Percentiles rank a stretch among this genome's conserved stretches.
These are phyloP conservation scores for Sterrhoptilus dennistouni DNA, from an alignment of 2,113 vertebrate species.

Conservation along the genomic window DNA sequence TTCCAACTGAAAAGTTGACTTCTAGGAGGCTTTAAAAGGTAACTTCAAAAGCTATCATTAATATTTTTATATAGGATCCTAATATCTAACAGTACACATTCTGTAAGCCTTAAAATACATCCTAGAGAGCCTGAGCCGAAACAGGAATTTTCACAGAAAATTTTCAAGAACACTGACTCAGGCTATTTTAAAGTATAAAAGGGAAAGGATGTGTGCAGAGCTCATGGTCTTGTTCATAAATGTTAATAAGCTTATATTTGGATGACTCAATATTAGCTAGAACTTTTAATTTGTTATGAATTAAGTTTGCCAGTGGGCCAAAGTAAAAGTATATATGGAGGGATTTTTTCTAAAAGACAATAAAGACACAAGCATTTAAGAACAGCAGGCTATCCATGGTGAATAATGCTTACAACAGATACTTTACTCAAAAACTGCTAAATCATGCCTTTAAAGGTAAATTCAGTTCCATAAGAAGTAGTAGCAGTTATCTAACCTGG, in stretches of 20 bases:
- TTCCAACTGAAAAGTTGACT: not conserved
- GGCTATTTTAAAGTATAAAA: not conserved
- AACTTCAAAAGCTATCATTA: not conserved
- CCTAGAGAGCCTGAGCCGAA: not conserved
- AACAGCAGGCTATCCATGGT: not conserved
- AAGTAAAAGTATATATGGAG: not conserved
- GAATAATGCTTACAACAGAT: not conserved
- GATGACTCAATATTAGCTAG: not conserved
- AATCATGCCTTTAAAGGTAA: not conserved
- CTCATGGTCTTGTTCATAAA: not conserved
- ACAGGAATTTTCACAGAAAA: not conserved
- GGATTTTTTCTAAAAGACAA: not conserved
- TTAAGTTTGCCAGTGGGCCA: not conserved
- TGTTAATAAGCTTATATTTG: not conserved
- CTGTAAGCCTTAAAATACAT: not conserved
- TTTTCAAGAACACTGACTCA: not conserved
- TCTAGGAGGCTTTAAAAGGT: not conserved
- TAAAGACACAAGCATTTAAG: not conserved
- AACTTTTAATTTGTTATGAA: not conserved
- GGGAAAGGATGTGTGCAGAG: not conserved
- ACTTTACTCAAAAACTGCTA: not conserved
- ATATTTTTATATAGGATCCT: not conserved
- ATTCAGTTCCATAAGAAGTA: not conserved
- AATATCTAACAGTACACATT: not conserved
- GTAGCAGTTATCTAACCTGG: not conserved